phyloP scores from a whole-genome alignment of 2,113 vertebrate species.

The Eurystomus gularis region DNA sequence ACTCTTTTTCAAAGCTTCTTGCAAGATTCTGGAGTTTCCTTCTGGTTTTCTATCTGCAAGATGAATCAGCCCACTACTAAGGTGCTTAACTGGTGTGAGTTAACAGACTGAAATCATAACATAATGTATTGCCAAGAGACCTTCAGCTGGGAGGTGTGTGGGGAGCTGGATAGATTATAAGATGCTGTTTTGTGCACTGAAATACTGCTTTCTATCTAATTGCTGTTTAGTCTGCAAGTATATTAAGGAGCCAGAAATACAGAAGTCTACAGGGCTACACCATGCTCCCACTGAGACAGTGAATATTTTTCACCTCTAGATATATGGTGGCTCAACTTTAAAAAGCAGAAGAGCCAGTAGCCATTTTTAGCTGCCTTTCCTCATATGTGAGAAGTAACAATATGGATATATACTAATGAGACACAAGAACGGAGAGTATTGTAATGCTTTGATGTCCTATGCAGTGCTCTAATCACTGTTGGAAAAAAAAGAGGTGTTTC shows the following conservation, averaged over 20 bases:
- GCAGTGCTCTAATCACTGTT: rapidly evolving
- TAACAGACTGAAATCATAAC: not conserved
- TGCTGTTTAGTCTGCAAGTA: not conserved
- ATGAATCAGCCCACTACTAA: not conserved
- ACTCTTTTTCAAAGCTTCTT: not conserved
- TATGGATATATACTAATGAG: not conserved
- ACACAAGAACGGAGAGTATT: not conserved
- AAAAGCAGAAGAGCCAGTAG: not conserved
- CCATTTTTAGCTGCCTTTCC: not conserved
- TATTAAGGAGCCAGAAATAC: not conserved
- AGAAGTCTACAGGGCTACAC: not conserved
- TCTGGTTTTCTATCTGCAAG: not conserved
- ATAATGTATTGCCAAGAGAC: not conserved
- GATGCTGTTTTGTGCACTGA: not conserved
- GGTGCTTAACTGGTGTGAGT: not conserved
- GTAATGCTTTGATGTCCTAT: not conserved
- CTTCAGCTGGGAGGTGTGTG: not conserved
- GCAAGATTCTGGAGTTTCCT: not conserved
- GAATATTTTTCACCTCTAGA: not conserved
- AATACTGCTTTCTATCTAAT: not conserved
- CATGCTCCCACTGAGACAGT: rapidly evolving
- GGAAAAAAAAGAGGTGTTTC: rapidly evolving
- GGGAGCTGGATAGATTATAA: not conserved
- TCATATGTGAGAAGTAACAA: not conserved
- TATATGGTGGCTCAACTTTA: not conserved